A percentile compares a stretch with the other conserved stretches of the same genome.
These are phyloP conservation scores for Pogonus chalceus DNA, from an alignment of 1,140 invertebrate genomes.

Conservation along the genomic window DNA sequence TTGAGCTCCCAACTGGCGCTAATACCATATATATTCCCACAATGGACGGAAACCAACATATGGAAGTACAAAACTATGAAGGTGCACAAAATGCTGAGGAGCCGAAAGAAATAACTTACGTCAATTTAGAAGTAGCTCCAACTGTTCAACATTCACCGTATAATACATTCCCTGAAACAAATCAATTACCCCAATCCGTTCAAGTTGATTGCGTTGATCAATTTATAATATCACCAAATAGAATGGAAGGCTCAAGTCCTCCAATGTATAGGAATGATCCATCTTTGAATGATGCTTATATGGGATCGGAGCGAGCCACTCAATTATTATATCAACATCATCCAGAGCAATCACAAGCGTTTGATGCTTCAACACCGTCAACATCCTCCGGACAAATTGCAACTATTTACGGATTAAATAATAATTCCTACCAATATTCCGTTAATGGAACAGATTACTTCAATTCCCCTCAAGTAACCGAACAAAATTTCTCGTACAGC, in stretches of 20 bases:
- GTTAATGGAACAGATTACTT: background rate
- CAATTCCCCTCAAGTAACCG: background rate
- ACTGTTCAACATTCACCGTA: conserved; percentile 27
- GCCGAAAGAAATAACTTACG: conserved; percentile 33
- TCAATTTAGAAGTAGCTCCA: conserved; percentile 38
- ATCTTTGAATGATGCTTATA: conserved; percentile 23
- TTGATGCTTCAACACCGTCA: background rate
- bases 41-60: conserved; percentile 36
- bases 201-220: background rate
- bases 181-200: conserved; percentile 12
- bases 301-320: conserved; percentile 18
- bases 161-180: conserved; percentile 14
- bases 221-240: conserved; percentile 30
- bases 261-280: conserved; percentile 35
- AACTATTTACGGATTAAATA: background rate
- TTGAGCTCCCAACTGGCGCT: background rate
- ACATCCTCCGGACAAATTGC: background rate
- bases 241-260: conserved; percentile 19
- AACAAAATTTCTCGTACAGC: background rate
- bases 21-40: conserved; percentile 20
- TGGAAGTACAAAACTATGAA: conserved; percentile 27
- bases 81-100: conserved; percentile 24
- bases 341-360: background rate
- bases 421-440: background rate
- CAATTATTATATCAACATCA: background rate